Evolutionary conservation across 92 coral and sea anemone genomes (phyloP), one percentile per base, ranked within the genome.

Genomic region (Palythoa grandiflora): DNA sequence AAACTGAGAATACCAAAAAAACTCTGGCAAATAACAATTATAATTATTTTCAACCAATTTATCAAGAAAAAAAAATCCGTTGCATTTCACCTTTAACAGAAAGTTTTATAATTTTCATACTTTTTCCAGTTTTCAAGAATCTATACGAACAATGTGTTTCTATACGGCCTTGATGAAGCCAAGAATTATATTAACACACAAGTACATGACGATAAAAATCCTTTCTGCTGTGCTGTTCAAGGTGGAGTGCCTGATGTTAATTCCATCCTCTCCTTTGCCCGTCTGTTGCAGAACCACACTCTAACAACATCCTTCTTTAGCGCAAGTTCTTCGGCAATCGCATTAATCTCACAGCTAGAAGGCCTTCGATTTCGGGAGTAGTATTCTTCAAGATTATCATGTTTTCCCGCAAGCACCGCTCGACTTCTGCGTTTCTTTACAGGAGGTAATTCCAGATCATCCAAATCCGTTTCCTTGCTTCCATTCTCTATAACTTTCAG

Each of bases 261-360:
- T 20, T 76, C 80, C 39, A 21, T 6, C 60, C n/a, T 76, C n/a
- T 76, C 80, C 36, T 76, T 76, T 52, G 57, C 61, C 50, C 80
- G 44, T 48, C 80, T 48, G 80, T 76, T 76, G 40, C 80, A 76
- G 80, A 76, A 76, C 80, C 80, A 76, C 9, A 76, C 80, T 9
- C 80, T 61, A 47, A 76, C 80, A 3, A 76, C 80, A 39, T 76
- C 80, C 53, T 76, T 76, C 60, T 76, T n/a, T 6, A 76, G 44
- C 5, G 13, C 6, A 51, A 76, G 61, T 76, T 76, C 35, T 15
- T 76, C 80, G 21, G 54, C 80, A 76, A 76, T 47, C n/a, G 80
- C 12, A 35, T 17, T 39, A 76, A 76, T 61, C 8, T 48, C 65
- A 20, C 37, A n/a, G 38, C 61, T 1, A 38, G 80, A 76, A 14